Evolutionary conservation across 2,888 invertebrate species (phyloP).

Genomic region (Sepiola atlantica): DNA sequence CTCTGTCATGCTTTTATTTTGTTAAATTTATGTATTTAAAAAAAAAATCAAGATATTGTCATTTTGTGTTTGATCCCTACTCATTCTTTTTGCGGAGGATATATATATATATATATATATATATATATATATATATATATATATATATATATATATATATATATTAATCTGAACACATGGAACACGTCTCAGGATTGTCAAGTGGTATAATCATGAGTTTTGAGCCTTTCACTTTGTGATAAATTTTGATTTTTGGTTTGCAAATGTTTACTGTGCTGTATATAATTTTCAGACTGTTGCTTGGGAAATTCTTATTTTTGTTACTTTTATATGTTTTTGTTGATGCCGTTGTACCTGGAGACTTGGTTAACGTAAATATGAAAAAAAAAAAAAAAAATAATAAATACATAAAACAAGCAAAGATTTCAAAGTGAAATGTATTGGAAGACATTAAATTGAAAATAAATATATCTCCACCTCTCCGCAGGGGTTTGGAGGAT

Average conservation of each 20-base stretch:
- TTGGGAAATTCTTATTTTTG: conserved; percentile 32
- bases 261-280: conserved; percentile 32
- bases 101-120: too few species aligned
- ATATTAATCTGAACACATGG: conserved; percentile 13
- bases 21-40: too few species aligned
- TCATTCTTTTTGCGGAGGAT: too few species aligned
- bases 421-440: background rate
- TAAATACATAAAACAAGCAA: too few species aligned
- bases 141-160: background rate
- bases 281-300: conserved; percentile 32
- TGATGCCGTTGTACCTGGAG: conserved; percentile 32
- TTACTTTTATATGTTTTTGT: conserved; percentile 32
- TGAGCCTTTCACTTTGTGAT: conserved; percentile 32
- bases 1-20: too few species aligned
- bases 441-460: conserved; percentile 21
- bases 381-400: too few species aligned
- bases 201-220: conserved; percentile 21
- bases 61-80: too few species aligned
- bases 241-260: conserved; percentile 32
- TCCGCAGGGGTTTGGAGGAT: background rate
- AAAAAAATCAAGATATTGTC: too few species aligned
- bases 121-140: too few species aligned
- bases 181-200: conserved; percentile 21
- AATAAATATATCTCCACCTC: background rate
- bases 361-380: conserved; percentile 32